phyloP scores from a whole-genome alignment of 2,113 vertebrate genomes.

The Passer montanus region DNA sequence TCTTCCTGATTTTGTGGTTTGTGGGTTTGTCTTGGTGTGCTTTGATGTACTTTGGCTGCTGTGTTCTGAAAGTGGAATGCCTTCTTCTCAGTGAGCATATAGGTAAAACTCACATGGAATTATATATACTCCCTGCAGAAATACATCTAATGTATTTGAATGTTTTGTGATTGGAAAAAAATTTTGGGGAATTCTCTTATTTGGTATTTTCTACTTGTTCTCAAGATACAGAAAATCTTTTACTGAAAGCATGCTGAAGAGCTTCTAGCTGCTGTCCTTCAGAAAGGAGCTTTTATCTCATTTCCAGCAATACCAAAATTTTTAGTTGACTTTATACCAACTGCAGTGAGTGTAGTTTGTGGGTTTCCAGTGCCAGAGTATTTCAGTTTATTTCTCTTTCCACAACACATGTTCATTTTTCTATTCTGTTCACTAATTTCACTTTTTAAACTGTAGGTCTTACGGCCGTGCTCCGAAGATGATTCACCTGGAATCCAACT shows the following conservation, averaged over 20 bases:
- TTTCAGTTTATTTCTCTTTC: not conserved
- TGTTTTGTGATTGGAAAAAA: not conserved
- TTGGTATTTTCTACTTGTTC: not conserved
- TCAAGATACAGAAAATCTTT: not conserved
- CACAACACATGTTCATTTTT: not conserved
- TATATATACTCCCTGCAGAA: not conserved
- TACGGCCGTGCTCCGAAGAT: slow-evolving; percentile 97
- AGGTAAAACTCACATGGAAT: not conserved
- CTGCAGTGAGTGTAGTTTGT: not conserved
- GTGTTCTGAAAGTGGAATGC: not conserved
- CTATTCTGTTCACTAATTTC: not conserved
- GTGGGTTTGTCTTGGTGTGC: not conserved
- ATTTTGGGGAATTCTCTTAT: not conserved
- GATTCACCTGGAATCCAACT: slow-evolving; percentile 99
- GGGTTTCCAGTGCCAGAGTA: not conserved
- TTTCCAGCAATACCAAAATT: not conserved
- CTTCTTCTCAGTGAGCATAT: not conserved
- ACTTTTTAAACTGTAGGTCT: slow-evolving; percentile 77
- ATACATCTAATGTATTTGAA: not conserved
- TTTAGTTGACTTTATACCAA: not conserved
- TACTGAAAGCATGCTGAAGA: not conserved
- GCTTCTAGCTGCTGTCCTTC: not conserved
- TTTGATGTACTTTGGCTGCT: not conserved
- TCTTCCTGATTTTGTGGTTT: not conserved
- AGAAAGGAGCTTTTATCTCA: not conserved